Evolutionary conservation across 1,140 invertebrate species (phyloP), one percentile per base, ranked within the genome.

Genomic region (Drosophila obscura): DNA sequence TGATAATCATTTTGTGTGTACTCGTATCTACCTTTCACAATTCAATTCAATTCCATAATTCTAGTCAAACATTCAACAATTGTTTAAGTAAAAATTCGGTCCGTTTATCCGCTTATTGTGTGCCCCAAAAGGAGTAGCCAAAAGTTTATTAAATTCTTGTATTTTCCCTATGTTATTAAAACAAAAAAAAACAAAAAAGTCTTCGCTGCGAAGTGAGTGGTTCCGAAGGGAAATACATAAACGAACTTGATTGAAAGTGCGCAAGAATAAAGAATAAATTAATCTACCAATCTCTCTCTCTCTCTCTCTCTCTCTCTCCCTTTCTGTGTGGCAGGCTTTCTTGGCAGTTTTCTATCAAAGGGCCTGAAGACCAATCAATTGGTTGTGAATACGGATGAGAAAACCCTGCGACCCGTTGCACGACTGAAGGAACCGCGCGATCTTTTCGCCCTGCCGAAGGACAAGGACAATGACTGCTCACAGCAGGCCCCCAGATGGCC

Each of bases 401-500:
- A 92, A 88, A 94, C 94, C 57, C 93, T 94, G 77, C 92, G 92
- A 78, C 93, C 94, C 6, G 93, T 94, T 74, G 94, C 94, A 28
- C 94, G 94, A 85, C 88, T 95, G 57, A 94, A 93, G 84, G 95
- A 95, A 81, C 94, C 95, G 3, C 92, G 94, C 76, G 94, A 96
- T 83, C 91, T 95, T 31, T 96, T 95, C 91, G 93, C 94, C 28
- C 91, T 95, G 64, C 94, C 94, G 49, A 95, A 94, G 91, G 94
- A 95, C 83, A 93, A 94, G 77, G 94, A 94, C 71, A 88, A 92
- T 69, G 93, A 93, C 62, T 96, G 95, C 80, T 93, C 95, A 35
- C 95, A 96, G 77, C 96, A 97, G 93, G 94, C 94, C 76, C 94
- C 96, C 44, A 93, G 96, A 92, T 97, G 97, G 97, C 97, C 97